These are phyloP conservation scores for Oreochromis tanganicae DNA, from an alignment of 2,113 vertebrate genomes.

Conservation along the genomic window DNA sequence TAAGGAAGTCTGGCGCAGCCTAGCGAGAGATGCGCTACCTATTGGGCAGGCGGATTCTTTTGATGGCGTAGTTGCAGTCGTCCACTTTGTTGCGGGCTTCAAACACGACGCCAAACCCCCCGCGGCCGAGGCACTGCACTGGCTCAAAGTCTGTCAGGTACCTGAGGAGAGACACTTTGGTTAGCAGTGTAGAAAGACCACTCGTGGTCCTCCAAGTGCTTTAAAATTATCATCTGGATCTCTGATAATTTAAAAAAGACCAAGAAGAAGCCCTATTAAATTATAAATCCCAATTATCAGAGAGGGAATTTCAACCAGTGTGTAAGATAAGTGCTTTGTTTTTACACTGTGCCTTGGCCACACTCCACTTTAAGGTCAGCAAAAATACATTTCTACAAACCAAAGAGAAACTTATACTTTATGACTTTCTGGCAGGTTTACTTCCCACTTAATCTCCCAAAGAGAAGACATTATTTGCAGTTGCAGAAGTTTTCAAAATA, in stretches of 20 bases:
- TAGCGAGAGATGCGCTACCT: slow-evolving; percentile 70
- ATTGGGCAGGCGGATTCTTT: slow-evolving; percentile 95
- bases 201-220: fast-evolving
- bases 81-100: slow-evolving; percentile 98
- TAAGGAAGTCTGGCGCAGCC: neutral
- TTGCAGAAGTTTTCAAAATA: neutral
- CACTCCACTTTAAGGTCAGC: neutral
- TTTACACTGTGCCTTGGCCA: neutral
- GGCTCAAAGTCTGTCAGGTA: slow-evolving; percentile 97
- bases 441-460: neutral
- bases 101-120: slow-evolving; percentile 97
- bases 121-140: slow-evolving; percentile 92
- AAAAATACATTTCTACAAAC: neutral
- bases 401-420: neutral
- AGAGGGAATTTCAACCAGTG: neutral
- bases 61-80: slow-evolving; percentile 98
- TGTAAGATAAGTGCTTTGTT: neutral
- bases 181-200: neutral
- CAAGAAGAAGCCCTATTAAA: neutral
- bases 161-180: slow-evolving; percentile 61
- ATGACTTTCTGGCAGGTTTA: neutral
- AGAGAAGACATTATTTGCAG: neutral
- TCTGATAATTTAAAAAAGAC: neutral
- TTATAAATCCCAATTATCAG: neutral
- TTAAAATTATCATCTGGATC: neutral